Evolutionary conservation across 2,797 vertebrate species (phyloP).

Genomic region (Clarias pachynema): DNA sequence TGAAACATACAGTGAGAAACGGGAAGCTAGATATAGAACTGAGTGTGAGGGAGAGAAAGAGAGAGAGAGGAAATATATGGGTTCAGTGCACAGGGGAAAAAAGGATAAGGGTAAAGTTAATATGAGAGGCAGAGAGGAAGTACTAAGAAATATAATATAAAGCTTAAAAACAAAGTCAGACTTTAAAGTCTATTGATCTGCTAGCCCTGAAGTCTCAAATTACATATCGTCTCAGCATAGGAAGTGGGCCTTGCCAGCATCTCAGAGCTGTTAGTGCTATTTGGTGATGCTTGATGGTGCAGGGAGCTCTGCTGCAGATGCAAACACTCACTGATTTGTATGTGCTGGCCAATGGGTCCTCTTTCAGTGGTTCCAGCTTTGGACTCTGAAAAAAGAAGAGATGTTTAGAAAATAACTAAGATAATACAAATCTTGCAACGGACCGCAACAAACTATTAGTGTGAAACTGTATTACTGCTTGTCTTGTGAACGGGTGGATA

Average conservation of each 20-base stretch:
- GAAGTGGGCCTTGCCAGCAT: neutral
- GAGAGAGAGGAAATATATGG: neutral
- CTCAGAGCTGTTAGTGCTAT: conserved; percentile 10
- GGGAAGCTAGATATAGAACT: conserved; percentile 10
- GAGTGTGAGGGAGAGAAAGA: neutral
- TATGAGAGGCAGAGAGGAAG: neutral
- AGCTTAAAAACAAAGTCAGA: conserved; percentile 18
- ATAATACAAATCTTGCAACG: neutral
- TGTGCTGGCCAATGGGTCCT: conserved; percentile 77
- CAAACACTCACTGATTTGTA: conserved; percentile 81
- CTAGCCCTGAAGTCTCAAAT: conserved; percentile 27
- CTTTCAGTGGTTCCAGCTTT: conserved; percentile 86
- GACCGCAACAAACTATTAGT: neutral
- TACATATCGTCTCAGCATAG: conserved; percentile 18
- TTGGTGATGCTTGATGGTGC: neutral
- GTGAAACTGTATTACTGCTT: neutral
- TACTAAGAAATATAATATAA: conserved; percentile 10
- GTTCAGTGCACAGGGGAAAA: neutral
- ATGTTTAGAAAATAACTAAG: neutral
- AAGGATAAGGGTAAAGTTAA: neutral
- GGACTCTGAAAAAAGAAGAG: conserved; percentile 75
- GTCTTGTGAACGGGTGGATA: neutral
- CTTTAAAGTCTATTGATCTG: conserved; percentile 22
- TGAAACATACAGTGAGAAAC: neutral
- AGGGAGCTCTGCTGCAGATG: neutral